Base-by-base conservation (phyloP, 1,140 invertebrate genomes). In the Aporrectodea caliginosa region DNA sequence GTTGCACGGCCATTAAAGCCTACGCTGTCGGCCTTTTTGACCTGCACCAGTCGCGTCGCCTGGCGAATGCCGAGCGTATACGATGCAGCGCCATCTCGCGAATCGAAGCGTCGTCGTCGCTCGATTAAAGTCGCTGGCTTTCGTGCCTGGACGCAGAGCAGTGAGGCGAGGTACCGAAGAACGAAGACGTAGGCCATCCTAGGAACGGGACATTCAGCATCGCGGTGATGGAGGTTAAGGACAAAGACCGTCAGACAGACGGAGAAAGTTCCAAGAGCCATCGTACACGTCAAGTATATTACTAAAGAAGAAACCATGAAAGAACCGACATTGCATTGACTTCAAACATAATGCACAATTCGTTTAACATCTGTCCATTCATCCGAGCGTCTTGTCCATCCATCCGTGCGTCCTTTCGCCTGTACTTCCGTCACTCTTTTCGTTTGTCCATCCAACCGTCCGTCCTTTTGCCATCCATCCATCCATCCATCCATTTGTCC, bases 241-340 rank as follows among this genome's bases (percentile, higher is more conserved):
- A 99, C 98, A 85, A 99, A 92, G 84, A 99, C 98, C 79, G 98
- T 99, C 88, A 96, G 96, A 85, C 99, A 95, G 85, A 99, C 97
- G 80, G 96, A 98, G 86, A 97, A 96, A 84, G 97, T 96, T 88
- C 99, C 97, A 96, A 99, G 98, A 90, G 99, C 97, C 98, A 99
- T 99, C 89, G 99, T 98, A 91, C 96, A 98, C 90, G 98, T 98
- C 91, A 99, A 99, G 91, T 99, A 99, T 81, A 98, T 98, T 88
- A 96, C 96, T 98, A 90, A 31, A 78, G 70, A 16, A 33, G 73
- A 73, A 73, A n/a, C n/a, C n/a, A n/a, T n/a, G n/a, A n/a, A n/a
- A n/a, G n/a, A n/a, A n/a, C n/a, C n/a, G n/a, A n/a, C n/a, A n/a
- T n/a, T n/a, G n/a, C n/a, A n/a, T n/a, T n/a, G n/a, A n/a, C n/a